Percentiles rank a stretch among this genome's conserved stretches.
phyloP scores from a whole-genome alignment of 2,888 invertebrate species.

The Pimpla rufipes region DNA sequence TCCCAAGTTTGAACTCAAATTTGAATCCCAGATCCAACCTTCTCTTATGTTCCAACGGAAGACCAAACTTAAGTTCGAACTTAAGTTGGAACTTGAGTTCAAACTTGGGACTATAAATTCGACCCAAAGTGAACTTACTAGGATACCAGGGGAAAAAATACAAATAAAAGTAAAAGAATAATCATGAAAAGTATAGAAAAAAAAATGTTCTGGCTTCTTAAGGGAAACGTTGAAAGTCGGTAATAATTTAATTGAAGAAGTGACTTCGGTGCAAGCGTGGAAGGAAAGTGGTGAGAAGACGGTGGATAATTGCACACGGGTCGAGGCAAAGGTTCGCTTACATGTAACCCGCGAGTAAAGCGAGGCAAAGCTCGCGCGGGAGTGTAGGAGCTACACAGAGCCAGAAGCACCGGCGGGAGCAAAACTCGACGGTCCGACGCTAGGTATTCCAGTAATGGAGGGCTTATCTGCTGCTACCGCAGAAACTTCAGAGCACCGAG shows the following conservation, averaged over 20 bases:
- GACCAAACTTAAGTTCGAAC: no score
- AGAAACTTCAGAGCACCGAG: conserved; percentile 69
- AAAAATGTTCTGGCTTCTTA: background rate
- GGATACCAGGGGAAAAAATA: background rate
- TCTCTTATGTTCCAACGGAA: no score
- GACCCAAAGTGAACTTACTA: background rate
- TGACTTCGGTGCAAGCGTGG: background rate
- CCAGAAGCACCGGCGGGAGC: conserved; percentile 55
- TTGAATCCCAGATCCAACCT: no score
- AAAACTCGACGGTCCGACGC: conserved; percentile 75
- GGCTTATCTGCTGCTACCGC: conserved; percentile 80
- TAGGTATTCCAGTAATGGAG: conserved; percentile 81
- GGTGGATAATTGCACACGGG: conserved; percentile 29
- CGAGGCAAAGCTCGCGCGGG: conserved; percentile 36
- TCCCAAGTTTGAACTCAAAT: no score
- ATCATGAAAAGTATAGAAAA: background rate
- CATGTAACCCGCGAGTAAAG: background rate
- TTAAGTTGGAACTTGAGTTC: no score
- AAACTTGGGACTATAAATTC: no score
- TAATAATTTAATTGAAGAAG: conserved; percentile 14
- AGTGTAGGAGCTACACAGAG: background rate
- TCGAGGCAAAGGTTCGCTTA: conserved; percentile 26
- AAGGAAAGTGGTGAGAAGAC: conserved; percentile 34
- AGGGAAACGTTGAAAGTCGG: background rate
- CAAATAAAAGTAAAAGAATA: background rate